Conservation (phyloP, 1,140 invertebrate genomes). For the Drosophila ficusphila region DNA sequence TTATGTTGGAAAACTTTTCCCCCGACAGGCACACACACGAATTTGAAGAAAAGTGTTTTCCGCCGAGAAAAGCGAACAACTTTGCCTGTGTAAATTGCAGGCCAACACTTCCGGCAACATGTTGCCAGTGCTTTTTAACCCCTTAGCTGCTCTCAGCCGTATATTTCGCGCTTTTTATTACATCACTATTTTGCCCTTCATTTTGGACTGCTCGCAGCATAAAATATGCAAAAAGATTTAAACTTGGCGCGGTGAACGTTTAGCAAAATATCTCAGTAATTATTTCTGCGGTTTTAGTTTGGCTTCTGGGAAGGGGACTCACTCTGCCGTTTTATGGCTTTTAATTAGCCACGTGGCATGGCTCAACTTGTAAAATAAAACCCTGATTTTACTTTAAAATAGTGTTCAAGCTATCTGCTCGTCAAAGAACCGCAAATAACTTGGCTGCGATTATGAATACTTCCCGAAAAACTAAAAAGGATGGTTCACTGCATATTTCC, state of each 20-base stretch:
- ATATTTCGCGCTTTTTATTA: conserved; percentile 21
- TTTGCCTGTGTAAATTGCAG: conserved; percentile 40
- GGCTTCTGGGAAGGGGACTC: not conserved
- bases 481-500: not conserved
- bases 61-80: conserved; percentile 10
- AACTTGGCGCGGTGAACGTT: conserved; percentile 20
- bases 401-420: too few relatives aligned
- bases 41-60: conserved; percentile 12
- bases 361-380: not conserved
- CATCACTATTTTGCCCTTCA: conserved; percentile 42
- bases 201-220: conserved; percentile 17
- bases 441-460: not conserved
- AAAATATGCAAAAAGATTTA: conserved; percentile 46
- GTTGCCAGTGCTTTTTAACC: conserved; percentile 8
- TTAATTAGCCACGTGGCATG: conserved; percentile 24
- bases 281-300: conserved; percentile 35
- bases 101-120: conserved; percentile 44
- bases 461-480: not conserved
- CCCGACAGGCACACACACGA: not conserved
- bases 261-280: conserved; percentile 47
- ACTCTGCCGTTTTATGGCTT: conserved; percentile 5
- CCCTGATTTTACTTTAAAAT: not conserved
- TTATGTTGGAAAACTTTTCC: conserved; percentile 24
- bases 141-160: not conserved
- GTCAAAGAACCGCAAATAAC: too few relatives aligned